These are phyloP conservation scores for Lepeophtheirus nordmannii DNA, from an alignment of 2,888 invertebrate genomes.

Conservation along the genomic window DNA sequence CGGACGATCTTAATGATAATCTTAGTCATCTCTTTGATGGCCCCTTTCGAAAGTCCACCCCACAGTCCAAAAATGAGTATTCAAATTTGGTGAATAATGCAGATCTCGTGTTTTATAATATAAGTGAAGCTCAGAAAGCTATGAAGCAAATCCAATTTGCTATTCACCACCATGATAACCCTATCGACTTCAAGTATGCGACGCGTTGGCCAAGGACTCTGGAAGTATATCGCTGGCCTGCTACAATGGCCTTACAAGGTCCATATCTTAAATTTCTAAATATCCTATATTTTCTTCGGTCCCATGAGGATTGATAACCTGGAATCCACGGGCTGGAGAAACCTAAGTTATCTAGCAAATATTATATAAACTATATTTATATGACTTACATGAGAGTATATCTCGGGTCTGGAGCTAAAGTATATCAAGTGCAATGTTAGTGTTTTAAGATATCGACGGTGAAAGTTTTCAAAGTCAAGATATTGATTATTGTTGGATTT, in stretches of 20 bases:
- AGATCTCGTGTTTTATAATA: conserved; percentile 15
- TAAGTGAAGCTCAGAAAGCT: conserved; percentile 10
- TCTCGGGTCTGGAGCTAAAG: no score
- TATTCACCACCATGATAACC: conserved; percentile 1
- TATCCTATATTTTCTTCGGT: no score
- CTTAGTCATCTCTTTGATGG: conserved; percentile 18
- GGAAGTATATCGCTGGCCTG: conserved; percentile 54
- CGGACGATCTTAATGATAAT: conserved; percentile 8
- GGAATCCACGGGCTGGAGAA: no score
- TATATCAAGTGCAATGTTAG: no score
- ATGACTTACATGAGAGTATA: no score
- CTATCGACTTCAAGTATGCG: background rate
- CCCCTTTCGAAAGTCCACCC: background rate
- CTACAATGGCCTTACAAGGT: conserved; percentile 31
- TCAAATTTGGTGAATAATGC: conserved; percentile 5
- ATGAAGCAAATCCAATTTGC: conserved; percentile 16
- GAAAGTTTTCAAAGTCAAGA: no score
- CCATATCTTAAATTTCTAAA: no score
- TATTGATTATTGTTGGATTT: no score
- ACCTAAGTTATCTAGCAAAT: no score
- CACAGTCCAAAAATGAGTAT: background rate
- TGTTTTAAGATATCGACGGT: no score
- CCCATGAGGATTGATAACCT: no score
- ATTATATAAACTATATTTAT: no score
- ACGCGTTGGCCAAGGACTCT: conserved; percentile 1